Evolutionary conservation across 2,797 vertebrate genomes (phyloP), one percentile per base, ranked within the genome.

Genomic region (Sebastes cheni): DNA sequence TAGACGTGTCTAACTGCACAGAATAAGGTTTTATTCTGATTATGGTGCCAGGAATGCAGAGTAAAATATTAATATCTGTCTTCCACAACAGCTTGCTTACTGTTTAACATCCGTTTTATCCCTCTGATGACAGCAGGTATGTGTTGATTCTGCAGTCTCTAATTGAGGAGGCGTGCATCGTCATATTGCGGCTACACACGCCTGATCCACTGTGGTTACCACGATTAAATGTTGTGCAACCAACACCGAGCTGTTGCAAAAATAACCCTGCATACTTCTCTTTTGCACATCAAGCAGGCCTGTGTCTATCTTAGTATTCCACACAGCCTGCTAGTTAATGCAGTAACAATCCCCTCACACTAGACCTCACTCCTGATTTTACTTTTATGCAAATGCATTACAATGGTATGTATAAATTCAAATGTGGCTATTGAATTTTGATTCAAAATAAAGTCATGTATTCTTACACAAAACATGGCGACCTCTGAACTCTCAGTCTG

Each of bases 111-210:
- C 16, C 9, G 18, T 25, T 8, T 25, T 18, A 22, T 30, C 9
- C 9, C 14, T 55, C 52, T 34, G 10, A 79, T 46, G 8, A 66
- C 66, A 39, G 50, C 66, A 65, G 8, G 73, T 58, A 42, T 36
- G 34, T 72, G 62, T 60, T 72, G 52, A 72, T 56, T 77, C n/a
- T 72, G 23, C 14, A 18, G 34, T 64, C 42, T 65, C 4, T 82
- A 66, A 73, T 56, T 39, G n/a, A 9, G 22, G 50, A 46, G 50
- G 10, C 8, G 7, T 5, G 10, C 68, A 34, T 60, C 2, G 2
- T 62, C 25, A 64, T 59, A 66, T 30, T 36, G 12, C 10, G 3
- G 39, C 32, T 4, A 3, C 60, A 58, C 50, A 69, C 42, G 32
- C 29, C 62, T 58, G 32, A 56, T 58, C 36, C 42, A 18, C 71